phyloP scores from a whole-genome alignment of 2,113 vertebrate genomes.

The Pygoscelis antarcticus region DNA sequence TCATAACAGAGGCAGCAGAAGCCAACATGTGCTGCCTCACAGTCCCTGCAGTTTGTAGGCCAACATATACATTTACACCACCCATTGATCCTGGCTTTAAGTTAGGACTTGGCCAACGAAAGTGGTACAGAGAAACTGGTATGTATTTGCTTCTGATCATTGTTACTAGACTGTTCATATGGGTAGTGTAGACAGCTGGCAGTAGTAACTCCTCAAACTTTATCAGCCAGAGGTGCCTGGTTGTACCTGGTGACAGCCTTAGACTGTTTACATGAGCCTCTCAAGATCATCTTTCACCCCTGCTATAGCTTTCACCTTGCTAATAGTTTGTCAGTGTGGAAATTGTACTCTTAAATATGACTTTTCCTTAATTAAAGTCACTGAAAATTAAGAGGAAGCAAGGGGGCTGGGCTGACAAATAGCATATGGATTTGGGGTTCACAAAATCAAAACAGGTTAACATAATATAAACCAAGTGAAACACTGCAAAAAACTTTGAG shows the following conservation, averaged over 20 bases:
- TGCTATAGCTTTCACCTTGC: background rate
- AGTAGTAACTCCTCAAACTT: background rate
- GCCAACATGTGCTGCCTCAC: background rate
- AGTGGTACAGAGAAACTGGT: background rate
- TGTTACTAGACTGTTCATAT: background rate
- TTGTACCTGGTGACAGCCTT: rapidly evolving
- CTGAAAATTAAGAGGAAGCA: background rate
- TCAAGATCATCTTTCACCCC: rapidly evolving
- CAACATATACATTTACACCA: background rate
- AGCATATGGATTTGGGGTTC: background rate
- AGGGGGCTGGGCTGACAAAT: background rate
- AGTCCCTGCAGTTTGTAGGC: background rate
- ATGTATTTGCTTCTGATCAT: background rate
- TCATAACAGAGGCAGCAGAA: background rate
- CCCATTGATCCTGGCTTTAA: background rate
- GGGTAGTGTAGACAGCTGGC: background rate
- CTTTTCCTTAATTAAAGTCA: background rate
- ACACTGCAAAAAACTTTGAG: background rate
- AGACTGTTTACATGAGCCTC: no score
- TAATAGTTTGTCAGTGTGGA: background rate
- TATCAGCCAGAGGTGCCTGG: background rate
- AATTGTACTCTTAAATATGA: background rate
- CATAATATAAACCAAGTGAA: background rate
- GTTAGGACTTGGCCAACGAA: background rate
- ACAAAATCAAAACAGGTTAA: background rate